Percentiles rank a stretch among this genome's conserved stretches.
Evolutionary conservation across 1,140 invertebrate genomes (phyloP).

Genomic region (Mycetomoellerius zeteki): DNA sequence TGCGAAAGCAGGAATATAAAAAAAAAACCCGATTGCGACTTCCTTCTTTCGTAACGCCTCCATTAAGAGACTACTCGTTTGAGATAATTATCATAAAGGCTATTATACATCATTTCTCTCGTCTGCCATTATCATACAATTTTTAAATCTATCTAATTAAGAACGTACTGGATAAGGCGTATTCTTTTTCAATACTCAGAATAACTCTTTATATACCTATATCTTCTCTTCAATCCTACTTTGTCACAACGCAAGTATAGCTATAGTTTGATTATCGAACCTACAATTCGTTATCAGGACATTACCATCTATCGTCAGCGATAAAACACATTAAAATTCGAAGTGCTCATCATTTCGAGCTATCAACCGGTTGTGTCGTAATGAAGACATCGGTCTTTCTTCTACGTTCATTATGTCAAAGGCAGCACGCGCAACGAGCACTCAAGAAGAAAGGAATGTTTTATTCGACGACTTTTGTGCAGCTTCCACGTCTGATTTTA

Average conservation of each 20-base stretch:
- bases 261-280: neutral
- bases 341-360: neutral
- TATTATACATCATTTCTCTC: neutral
- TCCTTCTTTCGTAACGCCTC: constrained; percentile 11
- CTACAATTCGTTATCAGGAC: neutral
- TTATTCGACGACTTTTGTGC: neutral
- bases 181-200: neutral
- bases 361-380: neutral
- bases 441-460: constrained; percentile 16
- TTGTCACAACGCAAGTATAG: neutral
- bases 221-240: neutral
- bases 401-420: constrained; percentile 16
- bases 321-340: neutral
- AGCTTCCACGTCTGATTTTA: constrained; percentile 12
- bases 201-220: neutral
- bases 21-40: constrained; percentile 1
- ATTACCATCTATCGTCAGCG: neutral
- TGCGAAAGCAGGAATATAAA: neutral
- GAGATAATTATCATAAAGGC: constrained; percentile 16
- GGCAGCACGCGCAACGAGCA: neutral
- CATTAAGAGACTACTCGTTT: constrained; percentile 19
- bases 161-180: neutral
- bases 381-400: neutral
- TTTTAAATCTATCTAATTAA: neutral
- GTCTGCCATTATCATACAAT: neutral